Percentiles rank a stretch among this genome's conserved stretches.
Conservation (phyloP, 2,113 vertebrate species). For the Nicator chloris region DNA sequence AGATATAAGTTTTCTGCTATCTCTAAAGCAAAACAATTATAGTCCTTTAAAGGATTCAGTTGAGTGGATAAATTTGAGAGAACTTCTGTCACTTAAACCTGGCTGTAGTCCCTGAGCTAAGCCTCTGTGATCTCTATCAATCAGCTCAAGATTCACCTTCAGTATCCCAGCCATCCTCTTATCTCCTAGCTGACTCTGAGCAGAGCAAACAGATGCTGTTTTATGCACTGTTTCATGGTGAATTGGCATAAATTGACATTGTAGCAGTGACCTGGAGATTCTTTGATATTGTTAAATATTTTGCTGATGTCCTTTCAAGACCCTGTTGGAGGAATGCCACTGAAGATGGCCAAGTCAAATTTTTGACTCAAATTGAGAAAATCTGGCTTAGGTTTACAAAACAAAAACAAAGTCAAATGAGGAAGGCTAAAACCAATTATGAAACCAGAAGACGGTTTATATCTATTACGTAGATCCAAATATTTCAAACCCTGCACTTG, state of each 20-base stretch:
- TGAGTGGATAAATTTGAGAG: background rate
- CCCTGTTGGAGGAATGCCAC: background rate
- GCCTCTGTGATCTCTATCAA: background rate
- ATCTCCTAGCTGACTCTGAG: background rate
- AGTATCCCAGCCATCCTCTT: background rate
- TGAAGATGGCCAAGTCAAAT: background rate
- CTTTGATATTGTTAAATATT: background rate
- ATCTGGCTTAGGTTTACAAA: background rate
- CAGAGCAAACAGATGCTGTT: background rate
- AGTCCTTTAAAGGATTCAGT: background rate
- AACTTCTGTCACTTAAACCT: background rate
- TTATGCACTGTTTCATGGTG: background rate
- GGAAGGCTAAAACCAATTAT: background rate
- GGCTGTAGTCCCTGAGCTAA: conserved; percentile 14
- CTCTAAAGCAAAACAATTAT: background rate
- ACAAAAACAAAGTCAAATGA: background rate
- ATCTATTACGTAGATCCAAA: background rate
- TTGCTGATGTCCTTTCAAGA: background rate
- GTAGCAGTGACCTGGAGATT: background rate
- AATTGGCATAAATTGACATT: background rate
- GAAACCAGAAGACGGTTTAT: background rate
- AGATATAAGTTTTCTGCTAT: background rate
- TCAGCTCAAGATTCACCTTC: conserved; percentile 32
- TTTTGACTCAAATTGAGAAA: background rate
- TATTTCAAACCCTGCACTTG: background rate